These are phyloP conservation scores for Syngnathus scovelli DNA, from an alignment of 2,113 vertebrate species.

Conservation along the genomic window DNA sequence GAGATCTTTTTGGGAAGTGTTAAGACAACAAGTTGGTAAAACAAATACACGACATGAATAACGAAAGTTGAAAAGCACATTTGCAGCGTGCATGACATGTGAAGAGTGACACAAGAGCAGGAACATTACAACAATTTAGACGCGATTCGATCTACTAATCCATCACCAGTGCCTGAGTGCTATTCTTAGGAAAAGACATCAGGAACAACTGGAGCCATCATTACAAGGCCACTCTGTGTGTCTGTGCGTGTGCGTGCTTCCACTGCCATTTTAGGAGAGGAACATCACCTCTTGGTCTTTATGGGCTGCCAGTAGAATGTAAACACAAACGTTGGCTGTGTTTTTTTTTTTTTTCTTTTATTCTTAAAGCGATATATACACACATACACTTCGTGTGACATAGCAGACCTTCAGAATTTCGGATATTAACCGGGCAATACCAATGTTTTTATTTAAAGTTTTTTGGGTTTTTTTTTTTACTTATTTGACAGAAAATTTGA, in stretches of 20 bases:
- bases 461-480: too few species aligned
- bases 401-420: too few species aligned
- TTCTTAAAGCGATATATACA: slow-evolving; percentile 22
- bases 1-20: neutral
- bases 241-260: neutral
- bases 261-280: slow-evolving; percentile 69
- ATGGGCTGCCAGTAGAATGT: slow-evolving; percentile 37
- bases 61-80: neutral
- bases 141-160: slow-evolving; percentile 4
- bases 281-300: slow-evolving; percentile 35
- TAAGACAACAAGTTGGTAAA: neutral
- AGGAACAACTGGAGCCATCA: neutral
- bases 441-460: too few species aligned
- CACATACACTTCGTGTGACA: too few species aligned
- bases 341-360: slow-evolving; percentile 12
- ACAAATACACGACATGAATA: neutral
- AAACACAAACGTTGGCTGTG: slow-evolving; percentile 34
- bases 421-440: too few species aligned
- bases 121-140: neutral
- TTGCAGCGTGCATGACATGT: neutral
- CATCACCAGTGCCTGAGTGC: neutral
- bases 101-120: neutral
- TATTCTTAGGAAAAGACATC: slow-evolving; percentile 1
- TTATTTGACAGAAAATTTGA: too few species aligned
- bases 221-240: neutral